These are phyloP conservation scores for Amphiprion ocellaris DNA, from an alignment of 2,113 vertebrate species.

Conservation along the genomic window DNA sequence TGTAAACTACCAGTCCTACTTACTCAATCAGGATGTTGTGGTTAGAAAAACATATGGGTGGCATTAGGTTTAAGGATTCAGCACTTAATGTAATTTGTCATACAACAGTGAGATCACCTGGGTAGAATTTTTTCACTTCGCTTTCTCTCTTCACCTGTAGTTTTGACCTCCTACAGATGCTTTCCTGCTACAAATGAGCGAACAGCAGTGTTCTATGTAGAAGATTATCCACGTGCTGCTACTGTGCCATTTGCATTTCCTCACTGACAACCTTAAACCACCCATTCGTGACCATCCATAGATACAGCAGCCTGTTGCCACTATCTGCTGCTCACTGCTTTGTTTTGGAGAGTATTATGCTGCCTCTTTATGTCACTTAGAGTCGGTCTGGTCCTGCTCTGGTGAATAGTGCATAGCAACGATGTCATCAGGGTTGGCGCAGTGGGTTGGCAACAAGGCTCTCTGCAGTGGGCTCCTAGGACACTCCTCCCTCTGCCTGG, in stretches of 20 bases:
- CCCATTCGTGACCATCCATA: too few species aligned
- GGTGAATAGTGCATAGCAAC: constrained; percentile 75
- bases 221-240: neutral
- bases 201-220: neutral
- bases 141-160: neutral
- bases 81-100: neutral
- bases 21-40: neutral
- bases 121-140: neutral
- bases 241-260: neutral
- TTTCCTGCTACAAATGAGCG: neutral
- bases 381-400: constrained; percentile 42
- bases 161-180: neutral
- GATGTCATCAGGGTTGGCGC: constrained; percentile 73
- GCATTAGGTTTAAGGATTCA: neutral
- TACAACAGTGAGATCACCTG: neutral
- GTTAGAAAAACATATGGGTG: neutral
- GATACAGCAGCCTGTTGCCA: neutral
- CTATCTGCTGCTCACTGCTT: neutral
- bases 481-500: constrained; percentile 57
- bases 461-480: constrained; percentile 73
- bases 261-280: neutral
- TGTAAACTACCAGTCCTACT: too few species aligned
- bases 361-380: constrained; percentile 20
- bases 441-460: constrained; percentile 76
- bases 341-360: neutral